Evolutionary conservation across 1,140 invertebrate species (phyloP).

Genomic region (Bacillus rossius): DNA sequence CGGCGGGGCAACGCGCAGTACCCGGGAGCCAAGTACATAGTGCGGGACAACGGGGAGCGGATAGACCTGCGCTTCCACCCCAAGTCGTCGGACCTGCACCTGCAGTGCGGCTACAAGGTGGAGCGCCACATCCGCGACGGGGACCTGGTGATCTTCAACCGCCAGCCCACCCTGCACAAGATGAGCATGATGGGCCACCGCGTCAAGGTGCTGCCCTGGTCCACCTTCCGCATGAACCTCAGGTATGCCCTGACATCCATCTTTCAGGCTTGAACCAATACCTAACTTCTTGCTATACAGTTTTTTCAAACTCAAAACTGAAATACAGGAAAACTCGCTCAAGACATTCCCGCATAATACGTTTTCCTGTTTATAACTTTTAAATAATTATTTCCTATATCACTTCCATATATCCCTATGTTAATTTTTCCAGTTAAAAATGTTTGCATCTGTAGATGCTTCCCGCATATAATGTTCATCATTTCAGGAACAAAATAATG

Average conservation of each 20-base stretch:
- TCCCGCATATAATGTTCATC: too few relatives aligned
- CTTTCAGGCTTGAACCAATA: too few relatives aligned
- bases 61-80: slow-evolving; percentile 98
- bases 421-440: too few relatives aligned
- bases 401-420: too few relatives aligned
- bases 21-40: slow-evolving; percentile 98
- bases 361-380: too few relatives aligned
- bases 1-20: slow-evolving; percentile 95
- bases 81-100: slow-evolving; percentile 95
- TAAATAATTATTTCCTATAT: too few relatives aligned
- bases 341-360: too few relatives aligned
- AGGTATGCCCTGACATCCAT: slow-evolving; percentile 46
- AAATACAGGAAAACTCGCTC: too few relatives aligned
- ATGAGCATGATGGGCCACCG: slow-evolving; percentile 99
- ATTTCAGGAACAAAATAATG: too few relatives aligned
- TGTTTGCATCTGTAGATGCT: too few relatives aligned
- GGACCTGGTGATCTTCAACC: slow-evolving; percentile 98
- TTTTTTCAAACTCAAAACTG: too few relatives aligned
- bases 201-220: slow-evolving; percentile 97
- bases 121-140: slow-evolving; percentile 97
- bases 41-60: slow-evolving; percentile 96
- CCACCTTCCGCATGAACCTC: slow-evolving; percentile 93
- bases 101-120: slow-evolving; percentile 97
- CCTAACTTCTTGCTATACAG: too few relatives aligned
- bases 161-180: slow-evolving; percentile 98